Evolutionary conservation across 1,140 invertebrate species (phyloP).

Genomic region (Papilio machaon): DNA sequence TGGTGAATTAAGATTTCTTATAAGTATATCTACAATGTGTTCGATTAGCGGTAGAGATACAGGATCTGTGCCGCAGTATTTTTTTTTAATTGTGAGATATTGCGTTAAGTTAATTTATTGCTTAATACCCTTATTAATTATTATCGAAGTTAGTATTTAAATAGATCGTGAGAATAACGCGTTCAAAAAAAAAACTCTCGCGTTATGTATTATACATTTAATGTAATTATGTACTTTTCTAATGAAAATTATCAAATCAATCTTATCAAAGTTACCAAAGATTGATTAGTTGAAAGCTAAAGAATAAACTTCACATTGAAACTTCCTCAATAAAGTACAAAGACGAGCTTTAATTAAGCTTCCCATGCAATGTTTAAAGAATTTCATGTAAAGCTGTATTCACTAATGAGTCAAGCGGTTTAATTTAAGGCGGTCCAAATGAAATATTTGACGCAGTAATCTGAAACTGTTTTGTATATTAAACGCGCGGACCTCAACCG

Average conservation of each 20-base stretch:
- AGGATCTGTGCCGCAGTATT: too few relatives aligned
- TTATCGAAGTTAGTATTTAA: too few relatives aligned
- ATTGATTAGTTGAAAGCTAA: neutral
- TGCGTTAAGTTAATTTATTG: too few relatives aligned
- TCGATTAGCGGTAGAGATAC: neutral
- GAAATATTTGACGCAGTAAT: conserved; percentile 76
- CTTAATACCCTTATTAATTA: too few relatives aligned
- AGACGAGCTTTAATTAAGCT: conserved; percentile 28
- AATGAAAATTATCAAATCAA: neutral
- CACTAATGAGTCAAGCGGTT: conserved; percentile 66
- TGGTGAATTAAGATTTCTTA: conserved; percentile 18
- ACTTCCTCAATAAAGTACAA: neutral
- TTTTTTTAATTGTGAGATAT: too few relatives aligned
- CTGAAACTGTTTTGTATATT: conserved; percentile 78
- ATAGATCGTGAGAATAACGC: too few relatives aligned
- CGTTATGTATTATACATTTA: too few relatives aligned
- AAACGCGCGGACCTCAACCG: conserved; percentile 67
- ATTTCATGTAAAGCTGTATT: conserved; percentile 41
- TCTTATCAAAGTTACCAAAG: too few relatives aligned
- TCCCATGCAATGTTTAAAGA: conserved; percentile 33
- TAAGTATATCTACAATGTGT: neutral
- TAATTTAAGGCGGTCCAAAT: conserved; percentile 65
- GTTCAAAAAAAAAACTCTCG: too few relatives aligned
- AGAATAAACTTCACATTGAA: neutral
- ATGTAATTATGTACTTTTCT: too few relatives aligned